phyloP scores from a whole-genome alignment of 2,113 vertebrate genomes.

The Echinops telfairi region DNA sequence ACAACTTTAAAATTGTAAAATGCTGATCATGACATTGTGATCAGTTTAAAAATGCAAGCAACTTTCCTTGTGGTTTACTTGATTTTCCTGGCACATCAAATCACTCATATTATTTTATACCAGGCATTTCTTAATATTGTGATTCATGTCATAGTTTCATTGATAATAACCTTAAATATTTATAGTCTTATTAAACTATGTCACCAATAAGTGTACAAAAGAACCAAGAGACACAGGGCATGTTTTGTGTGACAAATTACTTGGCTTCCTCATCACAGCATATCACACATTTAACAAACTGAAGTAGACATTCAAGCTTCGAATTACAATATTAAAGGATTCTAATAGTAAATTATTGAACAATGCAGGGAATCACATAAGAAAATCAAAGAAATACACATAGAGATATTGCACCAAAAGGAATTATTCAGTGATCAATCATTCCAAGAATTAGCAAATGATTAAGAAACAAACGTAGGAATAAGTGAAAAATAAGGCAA shows the following conservation, averaged over 20 bases:
- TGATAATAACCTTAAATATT: background rate
- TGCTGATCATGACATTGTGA: background rate
- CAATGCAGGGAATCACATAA: no score
- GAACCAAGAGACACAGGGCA: background rate
- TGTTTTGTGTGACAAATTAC: background rate
- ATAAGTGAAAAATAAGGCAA: no score
- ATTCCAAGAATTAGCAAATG: no score
- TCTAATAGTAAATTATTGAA: no score
- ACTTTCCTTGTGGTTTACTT: background rate
- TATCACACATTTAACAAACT: no score
- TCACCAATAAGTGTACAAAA: background rate
- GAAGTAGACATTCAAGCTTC: no score
- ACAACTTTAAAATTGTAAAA: background rate
- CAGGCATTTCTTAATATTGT: background rate
- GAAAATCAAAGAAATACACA: no score
- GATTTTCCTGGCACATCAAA: background rate
- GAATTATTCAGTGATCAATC: no score
- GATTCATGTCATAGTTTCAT: background rate
- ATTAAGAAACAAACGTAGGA: no score
- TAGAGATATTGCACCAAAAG: no score
- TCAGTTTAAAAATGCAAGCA: background rate
- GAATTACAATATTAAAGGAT: no score
- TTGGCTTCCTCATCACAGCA: no score
- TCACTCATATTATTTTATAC: background rate
- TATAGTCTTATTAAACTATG: background rate